Evolutionary conservation across 2,888 invertebrate species (phyloP), one percentile per base, ranked within the genome.

Genomic region (Stenotaenia linearis): DNA sequence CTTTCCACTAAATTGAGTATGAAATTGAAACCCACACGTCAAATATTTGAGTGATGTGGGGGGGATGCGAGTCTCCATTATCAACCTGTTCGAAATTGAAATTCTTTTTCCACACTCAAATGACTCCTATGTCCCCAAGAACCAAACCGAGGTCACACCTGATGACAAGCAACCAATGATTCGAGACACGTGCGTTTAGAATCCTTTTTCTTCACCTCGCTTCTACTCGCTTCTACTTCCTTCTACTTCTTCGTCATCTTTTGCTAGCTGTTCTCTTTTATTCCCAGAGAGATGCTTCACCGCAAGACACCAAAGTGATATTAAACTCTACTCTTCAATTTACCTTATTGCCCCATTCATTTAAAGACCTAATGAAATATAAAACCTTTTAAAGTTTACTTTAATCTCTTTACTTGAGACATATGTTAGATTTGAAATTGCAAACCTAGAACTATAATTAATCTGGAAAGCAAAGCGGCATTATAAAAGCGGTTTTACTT

Each of bases 61-160:
- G 18, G 7, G 69, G n/a, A 15, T 23, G 28, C 28, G 69, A 23
- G 15, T 69, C 69, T 50, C 50, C 9, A 50, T 50, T 50, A 50
- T 50, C 50, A 50, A 18, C 25, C 25, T 12, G 69, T 10, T 69
- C 69, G 12, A 69, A 23, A 69, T 69, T 69, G 69, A 69, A 28
- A 69, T 28, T 28, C 28, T 69, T 69, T 69, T 69, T n/a, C 69
- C 23, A 12, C 69, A 28, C 69, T 69, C 15, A 61, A 61, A 25
- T 25, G 61, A 61, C 61, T 45, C 0, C 28, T 25, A 69, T 25
- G 69, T 69, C 69, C 25, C 25, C 69, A 28, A 28, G 69, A 25
- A 69, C 56, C 18, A 56, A 56, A 56, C n/a, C 69, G 28, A 69
- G 69, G 69, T 69, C 69, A 69, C 69, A 69, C 69, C 23, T 69